Evolutionary conservation across 2,113 vertebrate genomes (phyloP), one percentile per base, ranked within the genome.

Genomic region (Myiozetetes cayanensis): DNA sequence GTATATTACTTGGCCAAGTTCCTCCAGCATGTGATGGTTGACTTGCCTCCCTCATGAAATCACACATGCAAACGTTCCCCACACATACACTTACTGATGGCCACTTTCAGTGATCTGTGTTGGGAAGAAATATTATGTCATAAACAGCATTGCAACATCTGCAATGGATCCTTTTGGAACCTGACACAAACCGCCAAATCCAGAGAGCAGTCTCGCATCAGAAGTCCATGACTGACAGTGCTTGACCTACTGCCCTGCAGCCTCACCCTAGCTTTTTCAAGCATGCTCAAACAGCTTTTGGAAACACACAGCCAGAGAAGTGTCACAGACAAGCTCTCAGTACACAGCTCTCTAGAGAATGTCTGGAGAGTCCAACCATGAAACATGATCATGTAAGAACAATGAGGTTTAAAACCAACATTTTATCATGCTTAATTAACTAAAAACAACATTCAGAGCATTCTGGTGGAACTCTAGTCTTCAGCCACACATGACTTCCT

Each of bases 1-100:
- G 74, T 96, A 95, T 97, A 88, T 97, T 97, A 96, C 91, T 97
- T 98, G 98, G 98, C 98, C 90, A 63, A 87, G 89, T 85, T 96
- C 96, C 95, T 96, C 87, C 86, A 95, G 84, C 88, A 75, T 93
- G 96, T 96, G 98, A 98, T 95, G 97, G 97, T 98, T 96, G 96
- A 98, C 92, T 98, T 98, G 93, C 94, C 97, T 97, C 97, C 96
- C 97, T 96, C 96, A 96, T 98, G 97, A 97, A 98, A 96, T 97
- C 97, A 95, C 96, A 92, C 91, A 95, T 93, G 95, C 56, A 90
- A 96, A 74, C 18, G 22, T 68, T 91, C 93, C 93, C 75, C 90
- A 85, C 50, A 85, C 96, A 93, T 79, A 66, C 77, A 71, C 82
- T 94, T 95, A 87, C 72, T n/a, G 61, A 96, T 94, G 93, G 93